Percentiles rank a stretch among this genome's conserved stretches.
These are phyloP conservation scores for Porites lutea DNA, from an alignment of 64 coral and sea anemone genomes.

Conservation along the genomic window DNA sequence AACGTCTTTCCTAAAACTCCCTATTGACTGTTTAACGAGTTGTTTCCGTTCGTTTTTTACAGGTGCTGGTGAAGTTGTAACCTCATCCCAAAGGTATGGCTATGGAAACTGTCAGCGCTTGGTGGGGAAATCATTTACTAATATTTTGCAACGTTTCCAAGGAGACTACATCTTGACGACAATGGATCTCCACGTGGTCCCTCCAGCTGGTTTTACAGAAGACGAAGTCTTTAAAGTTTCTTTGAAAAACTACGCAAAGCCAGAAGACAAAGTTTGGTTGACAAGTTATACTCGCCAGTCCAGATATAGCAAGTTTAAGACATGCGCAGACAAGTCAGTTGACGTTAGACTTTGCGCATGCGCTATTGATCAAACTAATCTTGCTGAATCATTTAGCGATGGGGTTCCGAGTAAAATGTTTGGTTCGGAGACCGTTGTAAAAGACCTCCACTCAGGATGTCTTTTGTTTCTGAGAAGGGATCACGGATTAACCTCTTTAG, in stretches of 20 bases:
- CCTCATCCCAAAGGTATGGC: neutral
- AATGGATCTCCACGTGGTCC: conserved; percentile 60
- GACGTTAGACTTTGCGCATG: conserved; percentile 53
- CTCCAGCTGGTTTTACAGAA: neutral
- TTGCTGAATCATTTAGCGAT: neutral
- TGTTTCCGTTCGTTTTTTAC: too few species aligned
- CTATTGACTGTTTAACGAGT: too few species aligned
- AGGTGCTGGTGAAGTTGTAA: too few species aligned
- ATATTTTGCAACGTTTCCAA: conserved; percentile 22
- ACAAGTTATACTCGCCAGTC: conserved; percentile 11
- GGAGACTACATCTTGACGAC: conserved; percentile 32
- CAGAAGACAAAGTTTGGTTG: conserved; percentile 1
- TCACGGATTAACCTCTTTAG: neutral
- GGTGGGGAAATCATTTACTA: conserved; percentile 28
- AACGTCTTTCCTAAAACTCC: too few species aligned
- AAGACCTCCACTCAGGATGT: neutral
- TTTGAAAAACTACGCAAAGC: neutral
- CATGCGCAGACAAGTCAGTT: conserved; percentile 45
- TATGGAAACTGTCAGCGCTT: conserved; percentile 71
- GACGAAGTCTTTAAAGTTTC: conserved; percentile 78
- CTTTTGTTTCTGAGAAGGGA: neutral
- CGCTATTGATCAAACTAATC: neutral
- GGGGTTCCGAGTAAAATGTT: neutral
- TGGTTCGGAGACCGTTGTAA: neutral
- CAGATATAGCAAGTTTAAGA: conserved; percentile 50